Evolutionary conservation across 2,113 vertebrate genomes (phyloP), one percentile per base, ranked within the genome.

Genomic region (Pseudorasbora parva): DNA sequence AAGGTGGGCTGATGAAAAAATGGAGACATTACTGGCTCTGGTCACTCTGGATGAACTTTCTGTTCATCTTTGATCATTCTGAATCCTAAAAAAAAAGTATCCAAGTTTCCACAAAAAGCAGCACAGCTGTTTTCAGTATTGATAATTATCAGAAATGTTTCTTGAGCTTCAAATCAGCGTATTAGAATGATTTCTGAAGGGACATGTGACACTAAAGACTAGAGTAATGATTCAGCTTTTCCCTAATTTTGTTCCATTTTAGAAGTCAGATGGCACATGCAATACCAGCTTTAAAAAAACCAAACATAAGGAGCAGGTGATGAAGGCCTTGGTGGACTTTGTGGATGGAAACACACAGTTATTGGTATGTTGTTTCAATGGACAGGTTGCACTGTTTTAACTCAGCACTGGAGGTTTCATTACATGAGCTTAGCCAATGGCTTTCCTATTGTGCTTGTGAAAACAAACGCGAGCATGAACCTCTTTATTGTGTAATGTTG

Each of bases 271-370:
- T 8, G 96, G 96, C 41, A 95, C 95, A 1, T 96, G 96, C 81
- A 96, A 94, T 90, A 97, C 95, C 79, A 96, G 95, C 90, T 97
- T 98, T 78, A 97, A 97, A 93, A 97, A 94, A 89, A 98, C 95
- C 0, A 96, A 93, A 84, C 90, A 93, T 21, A 87, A 89, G 54
- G 95, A 96, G 84, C 93, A 98, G 88, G 96, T 98, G 89, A 93
- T 92, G 81, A 89, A 93, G 86, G 94, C 93, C 21, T 73, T 97
- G 84, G 88, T 93, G 62, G 95, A 97, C 88, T 98, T 98, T 88
- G 94, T 95, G 41, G 93, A 94, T 0, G 90, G 95, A 23, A 93
- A 95, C 90, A 89, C 57, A 11, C 88, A 87, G 51, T 91, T 96
- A 79, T 86, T 97, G 95, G 97, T 98, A 87, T 49, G 95, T 68